Evolutionary conservation across 2,113 vertebrate species (phyloP).

Genomic region (Nanger granti): DNA sequence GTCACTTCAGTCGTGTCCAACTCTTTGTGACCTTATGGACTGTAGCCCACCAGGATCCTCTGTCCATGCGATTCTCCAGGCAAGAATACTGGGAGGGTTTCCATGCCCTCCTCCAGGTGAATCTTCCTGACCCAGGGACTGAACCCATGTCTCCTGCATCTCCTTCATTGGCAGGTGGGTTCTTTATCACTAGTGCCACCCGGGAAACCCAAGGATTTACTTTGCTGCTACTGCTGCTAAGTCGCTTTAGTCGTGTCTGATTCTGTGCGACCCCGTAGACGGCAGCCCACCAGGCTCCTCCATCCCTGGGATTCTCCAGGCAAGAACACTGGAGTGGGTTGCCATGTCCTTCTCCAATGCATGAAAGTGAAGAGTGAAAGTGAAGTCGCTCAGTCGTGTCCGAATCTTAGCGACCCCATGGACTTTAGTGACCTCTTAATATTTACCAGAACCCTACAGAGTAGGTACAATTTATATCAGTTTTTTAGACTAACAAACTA

Average conservation of each 20-base stretch:
- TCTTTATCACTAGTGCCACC: background rate
- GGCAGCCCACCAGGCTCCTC: too few species aligned
- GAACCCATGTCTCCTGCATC: background rate
- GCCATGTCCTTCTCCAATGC: too few species aligned
- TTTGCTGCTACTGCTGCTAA: too few species aligned
- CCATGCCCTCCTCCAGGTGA: background rate
- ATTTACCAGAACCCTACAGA: background rate
- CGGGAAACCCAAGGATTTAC: background rate
- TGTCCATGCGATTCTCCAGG: background rate
- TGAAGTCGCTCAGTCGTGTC: too few species aligned
- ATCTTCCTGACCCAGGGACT: background rate
- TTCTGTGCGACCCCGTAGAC: too few species aligned
- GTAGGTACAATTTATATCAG: background rate
- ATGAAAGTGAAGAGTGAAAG: too few species aligned
- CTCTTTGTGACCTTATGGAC: background rate
- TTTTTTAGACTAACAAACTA: background rate
- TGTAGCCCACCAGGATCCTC: background rate
- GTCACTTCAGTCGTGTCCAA: background rate
- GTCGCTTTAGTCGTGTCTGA: too few species aligned
- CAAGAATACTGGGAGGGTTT: background rate
- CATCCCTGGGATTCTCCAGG: too few species aligned
- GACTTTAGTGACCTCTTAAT: background rate
- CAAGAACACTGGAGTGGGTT: too few species aligned
- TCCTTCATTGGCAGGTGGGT: background rate
- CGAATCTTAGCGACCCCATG: too few species aligned